Percentiles rank a stretch among this genome's conserved stretches.
These are phyloP conservation scores for Oreortyx pictus DNA, from an alignment of 2,797 vertebrate species.

Conservation along the genomic window DNA sequence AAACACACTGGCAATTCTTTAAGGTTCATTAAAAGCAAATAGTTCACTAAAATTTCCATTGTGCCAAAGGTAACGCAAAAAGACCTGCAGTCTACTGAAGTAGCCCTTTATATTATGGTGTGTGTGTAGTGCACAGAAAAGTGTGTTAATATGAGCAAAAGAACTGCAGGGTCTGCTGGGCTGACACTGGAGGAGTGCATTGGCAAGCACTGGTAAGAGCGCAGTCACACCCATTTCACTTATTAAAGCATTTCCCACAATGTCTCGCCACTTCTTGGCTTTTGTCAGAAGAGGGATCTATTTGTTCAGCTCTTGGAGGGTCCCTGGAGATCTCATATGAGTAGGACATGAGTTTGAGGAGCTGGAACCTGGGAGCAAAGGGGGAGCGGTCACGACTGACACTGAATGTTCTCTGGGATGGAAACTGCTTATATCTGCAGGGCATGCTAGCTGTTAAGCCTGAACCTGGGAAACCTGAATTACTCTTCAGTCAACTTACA, in stretches of 20 bases:
- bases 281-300: not conserved
- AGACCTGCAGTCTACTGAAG: not conserved
- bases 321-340: not conserved
- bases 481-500: not conserved
- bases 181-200: no score
- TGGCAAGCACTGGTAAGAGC: not conserved
- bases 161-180: not conserved
- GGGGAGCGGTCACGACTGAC: not conserved
- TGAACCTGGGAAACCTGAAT: not conserved
- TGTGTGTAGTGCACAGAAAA: not conserved
- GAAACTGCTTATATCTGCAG: fast-evolving
- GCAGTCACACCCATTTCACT: not conserved
- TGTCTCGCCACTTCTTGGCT: not conserved
- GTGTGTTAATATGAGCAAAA: fast-evolving
- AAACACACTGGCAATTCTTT: not conserved
- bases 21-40: not conserved
- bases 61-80: not conserved
- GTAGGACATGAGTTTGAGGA: not conserved
- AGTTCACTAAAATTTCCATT: fast-evolving
- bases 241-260: not conserved
- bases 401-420: not conserved
- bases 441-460: not conserved
- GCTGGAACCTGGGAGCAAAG: not conserved
- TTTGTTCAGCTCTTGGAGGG: not conserved
- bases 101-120: fast-evolving